phyloP scores from a whole-genome alignment of 2,888 invertebrate genomes.

The Isoperla grammatica region DNA sequence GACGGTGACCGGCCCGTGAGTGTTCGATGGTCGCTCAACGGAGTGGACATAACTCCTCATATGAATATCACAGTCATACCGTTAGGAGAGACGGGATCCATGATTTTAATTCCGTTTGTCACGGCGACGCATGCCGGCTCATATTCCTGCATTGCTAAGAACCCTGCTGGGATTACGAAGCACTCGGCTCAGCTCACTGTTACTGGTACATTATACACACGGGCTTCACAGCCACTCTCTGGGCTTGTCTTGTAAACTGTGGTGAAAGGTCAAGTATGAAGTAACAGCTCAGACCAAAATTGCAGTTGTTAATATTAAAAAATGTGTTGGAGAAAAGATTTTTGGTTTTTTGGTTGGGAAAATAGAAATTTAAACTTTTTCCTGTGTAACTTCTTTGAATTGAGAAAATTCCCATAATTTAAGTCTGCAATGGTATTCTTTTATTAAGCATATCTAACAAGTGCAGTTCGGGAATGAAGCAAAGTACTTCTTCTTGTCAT shows the following conservation, averaged over 20 bases:
- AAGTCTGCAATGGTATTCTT: too few species aligned
- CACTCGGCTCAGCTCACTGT: constrained; percentile 66
- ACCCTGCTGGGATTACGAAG: constrained; percentile 63
- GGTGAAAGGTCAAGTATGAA: too few species aligned
- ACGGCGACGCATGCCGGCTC: constrained; percentile 1
- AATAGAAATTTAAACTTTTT: too few species aligned
- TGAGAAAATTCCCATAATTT: too few species aligned
- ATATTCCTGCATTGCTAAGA: constrained; percentile 59
- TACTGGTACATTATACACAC: constrained; percentile 55
- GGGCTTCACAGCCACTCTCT: too few species aligned
- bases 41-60: constrained; percentile 39
- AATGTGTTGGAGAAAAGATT: too few species aligned
- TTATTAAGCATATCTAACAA: too few species aligned
- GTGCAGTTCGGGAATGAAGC: too few species aligned
- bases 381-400: too few species aligned
- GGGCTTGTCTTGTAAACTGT: neutral
- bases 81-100: constrained; percentile 5
- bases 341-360: too few species aligned
- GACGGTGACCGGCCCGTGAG: constrained; percentile 68
- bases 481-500: too few species aligned
- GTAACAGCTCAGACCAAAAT: too few species aligned
- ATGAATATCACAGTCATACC: constrained; percentile 12
- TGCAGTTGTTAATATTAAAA: neutral
- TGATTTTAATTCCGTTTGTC: constrained; percentile 3
- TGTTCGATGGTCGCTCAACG: constrained; percentile 69